These are phyloP conservation scores for Marcusenius ussheri DNA, from an alignment of 2,113 vertebrate species.

Conservation along the genomic window DNA sequence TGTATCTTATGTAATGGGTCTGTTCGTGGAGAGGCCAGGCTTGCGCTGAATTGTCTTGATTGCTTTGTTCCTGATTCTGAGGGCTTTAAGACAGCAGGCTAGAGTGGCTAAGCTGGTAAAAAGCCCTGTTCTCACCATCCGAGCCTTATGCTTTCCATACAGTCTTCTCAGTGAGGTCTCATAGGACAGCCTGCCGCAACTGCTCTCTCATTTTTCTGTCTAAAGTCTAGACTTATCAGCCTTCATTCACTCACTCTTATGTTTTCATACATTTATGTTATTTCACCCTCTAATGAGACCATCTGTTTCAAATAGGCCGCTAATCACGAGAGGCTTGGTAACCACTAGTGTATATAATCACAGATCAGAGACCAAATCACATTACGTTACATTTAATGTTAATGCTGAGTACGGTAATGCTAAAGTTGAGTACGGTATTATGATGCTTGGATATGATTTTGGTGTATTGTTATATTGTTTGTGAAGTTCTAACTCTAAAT, in stretches of 20 bases:
- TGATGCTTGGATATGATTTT: neutral
- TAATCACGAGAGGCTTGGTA: neutral
- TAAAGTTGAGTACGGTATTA: neutral
- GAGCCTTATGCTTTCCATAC: neutral
- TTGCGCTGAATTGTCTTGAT: neutral
- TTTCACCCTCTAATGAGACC: neutral
- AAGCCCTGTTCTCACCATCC: neutral
- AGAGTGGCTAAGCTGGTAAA: neutral
- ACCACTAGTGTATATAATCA: neutral
- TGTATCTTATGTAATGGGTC: neutral
- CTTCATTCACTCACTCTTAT: neutral
- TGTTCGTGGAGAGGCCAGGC: neutral
- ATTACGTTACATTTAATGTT: neutral
- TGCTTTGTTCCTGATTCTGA: neutral
- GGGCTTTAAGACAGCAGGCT: neutral
- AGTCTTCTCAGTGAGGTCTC: neutral
- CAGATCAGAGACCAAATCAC: neutral
- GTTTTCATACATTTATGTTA: neutral
- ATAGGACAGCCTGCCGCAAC: neutral
- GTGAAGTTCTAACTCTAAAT: neutral
- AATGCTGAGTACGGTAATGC: neutral
- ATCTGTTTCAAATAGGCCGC: neutral
- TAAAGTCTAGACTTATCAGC: neutral
- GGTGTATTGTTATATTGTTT: neutral
- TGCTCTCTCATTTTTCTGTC: neutral